Conservation (phyloP, 1,140 invertebrate genomes). For the Pseudomyrmex sp. region DNA sequence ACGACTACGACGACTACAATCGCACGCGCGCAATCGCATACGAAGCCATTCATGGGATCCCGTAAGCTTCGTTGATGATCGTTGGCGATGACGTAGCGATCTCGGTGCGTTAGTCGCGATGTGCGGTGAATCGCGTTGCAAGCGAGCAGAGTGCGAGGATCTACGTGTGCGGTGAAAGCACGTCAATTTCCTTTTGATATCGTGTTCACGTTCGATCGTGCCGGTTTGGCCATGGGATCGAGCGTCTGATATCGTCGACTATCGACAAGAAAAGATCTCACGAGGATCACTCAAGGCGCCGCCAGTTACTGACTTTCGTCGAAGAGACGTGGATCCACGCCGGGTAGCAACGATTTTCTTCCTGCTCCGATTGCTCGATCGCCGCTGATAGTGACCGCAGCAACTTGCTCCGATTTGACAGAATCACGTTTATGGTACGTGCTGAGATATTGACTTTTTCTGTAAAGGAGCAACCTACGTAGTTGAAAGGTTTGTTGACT, state of each 20-base stretch:
- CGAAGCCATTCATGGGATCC: constrained; percentile 35
- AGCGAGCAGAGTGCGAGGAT: background rate
- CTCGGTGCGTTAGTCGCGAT: constrained; percentile 14
- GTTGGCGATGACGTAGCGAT: constrained; percentile 13
- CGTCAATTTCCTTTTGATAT: constrained; percentile 29
- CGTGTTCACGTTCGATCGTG: constrained; percentile 30
- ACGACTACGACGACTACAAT: constrained; percentile 5
- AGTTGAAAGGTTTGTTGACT: background rate
- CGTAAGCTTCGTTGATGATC: background rate
- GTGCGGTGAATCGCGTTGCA: constrained; percentile 22
- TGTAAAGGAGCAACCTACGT: background rate
- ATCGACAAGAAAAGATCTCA: background rate
- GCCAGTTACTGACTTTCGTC: background rate
- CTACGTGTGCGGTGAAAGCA: constrained; percentile 44
- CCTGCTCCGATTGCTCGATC: constrained; percentile 16
- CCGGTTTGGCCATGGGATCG: constrained; percentile 36
- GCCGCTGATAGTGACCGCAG: background rate
- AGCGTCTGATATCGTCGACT: constrained; percentile 6
- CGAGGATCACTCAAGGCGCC: background rate
- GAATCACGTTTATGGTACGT: constrained; percentile 33
- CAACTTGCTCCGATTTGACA: background rate
- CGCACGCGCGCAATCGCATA: constrained; percentile 35
- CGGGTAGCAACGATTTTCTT: constrained; percentile 9
- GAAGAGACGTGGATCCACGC: background rate
- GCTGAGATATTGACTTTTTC: background rate